phyloP scores from a whole-genome alignment of 2,113 vertebrate genomes.

The Coregonus clupeaformis region DNA sequence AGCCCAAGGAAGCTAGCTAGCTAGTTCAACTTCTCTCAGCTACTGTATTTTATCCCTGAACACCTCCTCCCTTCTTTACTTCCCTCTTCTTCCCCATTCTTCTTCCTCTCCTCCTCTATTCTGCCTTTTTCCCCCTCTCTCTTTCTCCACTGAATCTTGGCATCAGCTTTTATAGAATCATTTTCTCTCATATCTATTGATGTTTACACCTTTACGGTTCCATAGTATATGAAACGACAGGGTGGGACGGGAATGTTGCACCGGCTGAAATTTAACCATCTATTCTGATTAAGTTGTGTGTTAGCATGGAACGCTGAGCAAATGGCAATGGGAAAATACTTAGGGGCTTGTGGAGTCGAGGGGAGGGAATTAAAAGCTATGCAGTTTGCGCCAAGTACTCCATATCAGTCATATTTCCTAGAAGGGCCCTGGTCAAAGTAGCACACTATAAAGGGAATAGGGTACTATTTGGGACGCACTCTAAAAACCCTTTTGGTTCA shows the following conservation, averaged over 20 bases:
- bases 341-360: conserved; percentile 3
- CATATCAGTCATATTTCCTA: too few species aligned
- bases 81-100: conserved; percentile 6
- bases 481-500: too few species aligned
- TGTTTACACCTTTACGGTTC: conserved; percentile 39
- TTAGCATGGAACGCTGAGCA: conserved; percentile 33
- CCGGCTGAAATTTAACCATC: conserved; percentile 59
- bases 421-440: too few species aligned
- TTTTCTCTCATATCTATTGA: neutral
- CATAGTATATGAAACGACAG: neutral
- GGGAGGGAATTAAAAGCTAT: conserved; percentile 33
- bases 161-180: neutral
- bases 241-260: conserved; percentile 52
- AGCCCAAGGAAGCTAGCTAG: conserved; percentile 27
- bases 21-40: conserved; percentile 22
- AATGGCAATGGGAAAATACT: conserved; percentile 48
- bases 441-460: too few species aligned
- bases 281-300: conserved; percentile 64
- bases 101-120: conserved; percentile 24
- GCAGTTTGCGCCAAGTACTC: neutral
- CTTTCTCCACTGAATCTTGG: too few species aligned
- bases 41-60: conserved; percentile 19
- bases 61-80: conserved; percentile 18
- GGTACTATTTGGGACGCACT: too few species aligned
- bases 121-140: conserved; percentile 1